Evolutionary conservation across 2,888 invertebrate genomes (phyloP).

Genomic region (Pachycephus smyrnensis): DNA sequence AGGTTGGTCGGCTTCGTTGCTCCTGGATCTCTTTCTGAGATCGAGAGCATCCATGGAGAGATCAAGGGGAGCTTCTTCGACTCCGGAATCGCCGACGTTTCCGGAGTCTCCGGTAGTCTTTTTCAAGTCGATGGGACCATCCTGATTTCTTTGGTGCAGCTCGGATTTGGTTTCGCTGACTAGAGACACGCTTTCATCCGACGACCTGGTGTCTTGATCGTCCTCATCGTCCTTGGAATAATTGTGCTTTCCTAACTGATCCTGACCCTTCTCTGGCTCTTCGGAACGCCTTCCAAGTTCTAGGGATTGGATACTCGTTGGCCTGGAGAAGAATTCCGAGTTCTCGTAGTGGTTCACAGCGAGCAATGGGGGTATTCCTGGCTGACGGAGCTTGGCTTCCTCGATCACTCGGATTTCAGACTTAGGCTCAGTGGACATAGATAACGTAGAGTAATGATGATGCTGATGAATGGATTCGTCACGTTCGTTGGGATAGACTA

Average conservation of each 20-base stretch:
- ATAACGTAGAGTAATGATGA: constrained; percentile 31
- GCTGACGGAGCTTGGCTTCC: constrained; percentile 21
- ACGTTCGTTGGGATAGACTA: constrained; percentile 50
- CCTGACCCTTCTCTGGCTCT: constrained; percentile 36
- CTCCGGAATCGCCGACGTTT: constrained; percentile 25
- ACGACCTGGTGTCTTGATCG: constrained; percentile 54
- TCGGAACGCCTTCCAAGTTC: constrained; percentile 41
- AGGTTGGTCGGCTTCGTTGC: constrained; percentile 35
- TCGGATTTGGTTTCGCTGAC: constrained; percentile 59
- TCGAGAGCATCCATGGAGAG: constrained; percentile 85
- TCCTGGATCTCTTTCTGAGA: constrained; percentile 78
- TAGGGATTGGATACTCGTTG: constrained; percentile 35
- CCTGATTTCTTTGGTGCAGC: constrained; percentile 58
- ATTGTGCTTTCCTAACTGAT: constrained; percentile 25
- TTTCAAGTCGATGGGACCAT: constrained; percentile 58
- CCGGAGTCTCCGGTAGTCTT: constrained; percentile 28
- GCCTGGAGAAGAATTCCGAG: constrained; percentile 33
- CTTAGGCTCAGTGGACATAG: constrained; percentile 29
- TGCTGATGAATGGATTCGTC: constrained; percentile 34
- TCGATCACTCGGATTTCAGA: constrained; percentile 45
- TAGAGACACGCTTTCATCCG: constrained; percentile 59
- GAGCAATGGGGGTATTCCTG: constrained; percentile 19
- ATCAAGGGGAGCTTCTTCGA: constrained; percentile 74
- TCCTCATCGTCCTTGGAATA: constrained; percentile 66
- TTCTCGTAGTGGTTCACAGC: constrained; percentile 34